Base-by-base conservation (phyloP, 2,888 invertebrate genomes). In the Cosmia pyralina region DNA sequence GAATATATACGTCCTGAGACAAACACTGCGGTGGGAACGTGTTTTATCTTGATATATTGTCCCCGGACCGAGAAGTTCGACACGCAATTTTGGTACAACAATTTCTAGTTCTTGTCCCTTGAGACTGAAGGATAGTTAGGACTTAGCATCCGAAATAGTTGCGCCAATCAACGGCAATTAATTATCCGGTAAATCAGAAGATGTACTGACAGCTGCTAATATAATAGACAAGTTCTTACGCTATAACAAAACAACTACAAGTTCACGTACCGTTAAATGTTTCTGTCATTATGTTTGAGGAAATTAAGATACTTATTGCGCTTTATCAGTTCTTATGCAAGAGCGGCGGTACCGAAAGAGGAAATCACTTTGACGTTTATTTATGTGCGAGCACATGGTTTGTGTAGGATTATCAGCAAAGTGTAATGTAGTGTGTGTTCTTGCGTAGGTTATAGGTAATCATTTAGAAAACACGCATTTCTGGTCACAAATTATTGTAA, bases 31-130 rank as follows among this genome's bases (percentile, higher is more conserved):
- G 34, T 28, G 59, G 62, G 64, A 55, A 53, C 63, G 52, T 72
- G 57, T 75, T 82, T 82, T 77, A 79, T 74, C 72, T 44, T 79
- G 71, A 82, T 68, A 57, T 75, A 86, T 79, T 72, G 69, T 82
- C 62, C 60, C 41, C 59, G 66, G 68, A 75, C 50, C 19, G 38
- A 46, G 11, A 81, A 77, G 71, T 85, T 82, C 41, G 70, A 67
- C 77, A 64, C 63, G 28, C 57, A 77, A 79, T 86, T 80, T 79
- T 57, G 60, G 64, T 60, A 60, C 72, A 68, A 75, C 71, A 75
- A 75, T 82, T 82, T 79, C 34, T 72, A 77, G 79, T 74, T 77
- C n/a, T 46, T 41, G 38, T 74, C 78, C 62, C 70, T 57, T 38
- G 55, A 41, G 77, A 48, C 22, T 65, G 52, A 50, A 38, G 58